A percentile compares a stretch with the other conserved stretches of the same genome.
Evolutionary conservation across 2,113 vertebrate species (phyloP).

Genomic region (Lethenteron camtschaticum): DNA sequence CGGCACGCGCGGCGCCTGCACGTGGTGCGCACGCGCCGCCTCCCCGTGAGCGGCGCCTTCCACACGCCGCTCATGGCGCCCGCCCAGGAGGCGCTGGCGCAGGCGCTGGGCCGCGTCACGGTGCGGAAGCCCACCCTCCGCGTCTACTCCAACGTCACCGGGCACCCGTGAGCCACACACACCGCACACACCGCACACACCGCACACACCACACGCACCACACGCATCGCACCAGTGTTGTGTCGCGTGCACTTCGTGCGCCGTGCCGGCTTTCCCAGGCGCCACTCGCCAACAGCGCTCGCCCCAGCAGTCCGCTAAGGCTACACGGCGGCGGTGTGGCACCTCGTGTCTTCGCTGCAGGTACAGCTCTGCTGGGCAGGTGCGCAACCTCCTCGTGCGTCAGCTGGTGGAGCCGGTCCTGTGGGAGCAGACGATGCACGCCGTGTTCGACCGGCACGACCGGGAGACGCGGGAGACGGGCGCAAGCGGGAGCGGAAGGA

Average conservation of each 20-base stretch:
- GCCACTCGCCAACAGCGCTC: too few species aligned
- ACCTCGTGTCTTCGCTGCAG: slow-evolving; percentile 13
- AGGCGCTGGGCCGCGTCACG: slow-evolving; percentile 30
- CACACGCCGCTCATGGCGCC: slow-evolving; percentile 61
- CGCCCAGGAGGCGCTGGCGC: slow-evolving; percentile 31
- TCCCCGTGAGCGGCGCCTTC: slow-evolving; percentile 70
- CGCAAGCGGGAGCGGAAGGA: too few species aligned
- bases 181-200: too few species aligned
- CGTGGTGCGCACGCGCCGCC: slow-evolving; percentile 31
- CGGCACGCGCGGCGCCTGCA: slow-evolving; percentile 34
- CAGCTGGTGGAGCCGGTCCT: slow-evolving; percentile 62
- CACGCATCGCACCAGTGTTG: too few species aligned
- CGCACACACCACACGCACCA: too few species aligned
- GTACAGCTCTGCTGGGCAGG: slow-evolving; percentile 35
- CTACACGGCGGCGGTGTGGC: too few species aligned
- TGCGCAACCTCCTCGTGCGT: slow-evolving; percentile 35
- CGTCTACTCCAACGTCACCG: slow-evolving; percentile 56
- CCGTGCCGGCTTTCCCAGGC: too few species aligned
- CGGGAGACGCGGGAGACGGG: slow-evolving; percentile 13
- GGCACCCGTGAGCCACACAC: slow-evolving; percentile 11
- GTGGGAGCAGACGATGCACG: slow-evolving; percentile 84
- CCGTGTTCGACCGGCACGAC: slow-evolving; percentile 39
- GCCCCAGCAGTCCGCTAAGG: too few species aligned
- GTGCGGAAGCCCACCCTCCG: slow-evolving; percentile 39
- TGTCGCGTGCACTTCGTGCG: too few species aligned